Percentiles rank a stretch among this genome's conserved stretches.
These are phyloP conservation scores for Anabas testudineus DNA, from an alignment of 2,797 vertebrate species.

Conservation along the genomic window DNA sequence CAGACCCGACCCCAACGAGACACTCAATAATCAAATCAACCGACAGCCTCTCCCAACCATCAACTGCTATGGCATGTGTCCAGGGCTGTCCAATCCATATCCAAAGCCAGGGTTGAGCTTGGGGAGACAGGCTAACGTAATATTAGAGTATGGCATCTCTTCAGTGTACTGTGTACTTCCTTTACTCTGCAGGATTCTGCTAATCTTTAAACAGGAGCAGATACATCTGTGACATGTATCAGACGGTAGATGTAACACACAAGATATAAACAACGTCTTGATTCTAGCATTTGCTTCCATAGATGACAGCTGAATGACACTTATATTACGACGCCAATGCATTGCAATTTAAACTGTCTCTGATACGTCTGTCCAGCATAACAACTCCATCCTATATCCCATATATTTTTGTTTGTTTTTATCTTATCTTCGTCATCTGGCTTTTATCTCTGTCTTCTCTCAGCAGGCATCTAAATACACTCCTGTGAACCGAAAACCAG, in stretches of 20 bases:
- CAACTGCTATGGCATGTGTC: constrained; percentile 80
- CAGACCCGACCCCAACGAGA: constrained; percentile 61
- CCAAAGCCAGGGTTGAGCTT: constrained; percentile 53
- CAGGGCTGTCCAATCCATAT: constrained; percentile 56
- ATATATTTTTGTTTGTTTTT: constrained; percentile 44
- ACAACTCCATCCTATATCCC: constrained; percentile 33
- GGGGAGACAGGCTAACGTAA: constrained; percentile 49
- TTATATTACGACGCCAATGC: constrained; percentile 45
- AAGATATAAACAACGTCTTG: constrained; percentile 47
- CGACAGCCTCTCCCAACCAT: constrained; percentile 84
- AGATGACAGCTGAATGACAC: constrained; percentile 60
- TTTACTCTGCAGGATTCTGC: constrained; percentile 37
- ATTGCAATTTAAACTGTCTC: constrained; percentile 47
- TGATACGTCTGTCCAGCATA: constrained; percentile 17
- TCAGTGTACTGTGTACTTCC: constrained; percentile 25
- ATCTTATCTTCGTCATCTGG: constrained; percentile 41
- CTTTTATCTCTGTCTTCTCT: constrained; percentile 59
- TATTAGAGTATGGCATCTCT: constrained; percentile 28
- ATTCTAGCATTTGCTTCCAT: constrained; percentile 31
- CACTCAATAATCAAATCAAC: constrained; percentile 80
- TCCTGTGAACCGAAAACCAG: constrained; percentile 59
- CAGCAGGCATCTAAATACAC: constrained; percentile 68
- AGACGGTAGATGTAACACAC: constrained; percentile 22
- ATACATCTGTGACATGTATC: constrained; percentile 43
- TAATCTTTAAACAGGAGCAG: constrained; percentile 53